Conservation (phyloP, 2,888 invertebrate species). For the Pandemis corylana region DNA sequence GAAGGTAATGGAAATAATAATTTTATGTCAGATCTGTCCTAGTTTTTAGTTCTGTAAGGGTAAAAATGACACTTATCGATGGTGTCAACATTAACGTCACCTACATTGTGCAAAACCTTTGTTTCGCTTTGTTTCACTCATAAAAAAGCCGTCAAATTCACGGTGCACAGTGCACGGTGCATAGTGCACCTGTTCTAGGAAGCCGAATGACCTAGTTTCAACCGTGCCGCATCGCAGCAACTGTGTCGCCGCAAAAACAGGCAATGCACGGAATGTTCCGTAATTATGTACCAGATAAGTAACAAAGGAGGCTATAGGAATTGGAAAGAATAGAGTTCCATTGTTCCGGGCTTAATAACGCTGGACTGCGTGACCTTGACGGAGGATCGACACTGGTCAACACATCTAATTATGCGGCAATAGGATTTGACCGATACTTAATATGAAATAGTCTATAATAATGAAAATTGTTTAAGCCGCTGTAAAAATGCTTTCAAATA, state of each 20-base stretch:
- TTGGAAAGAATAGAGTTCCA: conserved; percentile 20
- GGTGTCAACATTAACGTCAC: no score
- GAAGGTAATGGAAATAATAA: no score
- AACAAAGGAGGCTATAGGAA: conserved; percentile 34
- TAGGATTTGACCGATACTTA: no score
- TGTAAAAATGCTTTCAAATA: no score
- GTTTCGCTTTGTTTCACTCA: background rate
- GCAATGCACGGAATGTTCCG: conserved; percentile 38
- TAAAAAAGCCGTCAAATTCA: background rate
- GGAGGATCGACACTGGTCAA: background rate
- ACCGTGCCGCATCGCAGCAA: conserved; percentile 41
- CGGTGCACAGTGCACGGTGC: background rate
- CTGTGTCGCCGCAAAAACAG: conserved; percentile 40
- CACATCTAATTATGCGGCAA: no score
- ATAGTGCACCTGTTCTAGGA: conserved; percentile 36
- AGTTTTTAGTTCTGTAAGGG: no score
- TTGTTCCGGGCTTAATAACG: background rate
- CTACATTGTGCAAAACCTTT: no score
- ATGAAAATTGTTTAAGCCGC: no score
- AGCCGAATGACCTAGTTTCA: conserved; percentile 40
- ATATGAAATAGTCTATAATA: no score
- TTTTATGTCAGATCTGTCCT: no score
- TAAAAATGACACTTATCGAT: no score
- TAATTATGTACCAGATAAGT: conserved; percentile 37
- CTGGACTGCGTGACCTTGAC: background rate